Evolutionary conservation across 2,113 vertebrate genomes (phyloP), one percentile per base, ranked within the genome.

Genomic region (Triplophysa tibetana): DNA sequence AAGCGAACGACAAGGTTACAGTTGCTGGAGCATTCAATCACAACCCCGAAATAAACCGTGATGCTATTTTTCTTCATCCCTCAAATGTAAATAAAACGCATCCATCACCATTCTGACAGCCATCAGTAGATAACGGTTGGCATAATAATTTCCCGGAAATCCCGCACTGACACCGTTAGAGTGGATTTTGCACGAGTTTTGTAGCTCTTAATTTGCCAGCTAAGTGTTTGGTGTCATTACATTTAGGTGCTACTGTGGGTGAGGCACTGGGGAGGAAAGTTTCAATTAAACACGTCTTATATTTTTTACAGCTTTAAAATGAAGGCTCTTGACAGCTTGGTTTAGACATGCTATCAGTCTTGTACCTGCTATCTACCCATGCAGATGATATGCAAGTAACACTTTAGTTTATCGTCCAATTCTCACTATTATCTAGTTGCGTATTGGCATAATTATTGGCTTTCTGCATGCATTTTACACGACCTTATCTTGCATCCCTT

Each of bases 71-170:
- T 86, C 86, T 87, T 89, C 85, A 88, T 91, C 83, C 80, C 65
- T 83, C 82, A 70, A 54, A 87, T 83, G 81, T 84, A 86, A 88
- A 90, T 87, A 85, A 88, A 89, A 86, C 38, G 67, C 83, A 87
- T 87, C 84, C 81, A 86, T 92, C 90, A 88, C 58, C 24, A 19
- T 26, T 4, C 58, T 64, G 76, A 82, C 84, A 83, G 78, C 69
- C 48, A 56, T 75, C 79, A 69, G 78, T 54, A 75, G 82, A 86
- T 86, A 84, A 81, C 48, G 64, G 64, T 81, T n/a, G 64, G 78
- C 24, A 19, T 76, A 70, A 82, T 86, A 72, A 84, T 85, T 85
- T 66, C n/a, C 81, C 64, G 3, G 56, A 66, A 69, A 69, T 78
- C 77, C 70, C 50, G 48, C 2, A 3, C 63, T 68, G 48, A 73